Conservation (phyloP, 35 echinoderm and acorn worm species). For the Heliocidaris tuberculata region DNA sequence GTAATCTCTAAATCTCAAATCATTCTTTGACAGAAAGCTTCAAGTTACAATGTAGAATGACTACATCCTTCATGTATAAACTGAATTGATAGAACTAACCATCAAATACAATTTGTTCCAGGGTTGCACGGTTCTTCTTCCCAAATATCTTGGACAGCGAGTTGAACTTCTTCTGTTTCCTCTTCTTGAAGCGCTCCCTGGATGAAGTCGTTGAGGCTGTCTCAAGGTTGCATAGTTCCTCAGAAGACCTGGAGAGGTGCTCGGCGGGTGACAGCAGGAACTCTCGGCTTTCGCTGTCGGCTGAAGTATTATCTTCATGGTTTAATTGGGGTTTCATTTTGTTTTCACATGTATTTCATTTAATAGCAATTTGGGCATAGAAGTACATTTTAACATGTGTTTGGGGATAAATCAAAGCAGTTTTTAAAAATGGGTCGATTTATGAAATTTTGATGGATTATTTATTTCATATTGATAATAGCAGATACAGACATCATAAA, state of each 20-base stretch:
- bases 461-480: background rate
- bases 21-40: too few relatives aligned
- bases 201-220: slow-evolving; percentile 2
- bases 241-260: slow-evolving; percentile 71
- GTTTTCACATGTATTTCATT: background rate
- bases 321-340: background rate
- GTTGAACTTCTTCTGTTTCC: slow-evolving; percentile 78
- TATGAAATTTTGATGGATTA: background rate
- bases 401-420: background rate
- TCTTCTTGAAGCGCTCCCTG: slow-evolving; percentile 72
- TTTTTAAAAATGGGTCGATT: background rate
- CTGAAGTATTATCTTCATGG: slow-evolving; percentile 63
- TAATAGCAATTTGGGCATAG: background rate
- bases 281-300: slow-evolving; percentile 84
- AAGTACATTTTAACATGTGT: background rate
- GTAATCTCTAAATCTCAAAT: too few relatives aligned
- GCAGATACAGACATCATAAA: background rate
- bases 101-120: slow-evolving; percentile 97
- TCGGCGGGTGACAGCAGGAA: slow-evolving; percentile 70
- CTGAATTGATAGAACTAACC: slow-evolving; percentile 49
- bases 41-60: too few relatives aligned
- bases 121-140: slow-evolving; percentile 78
- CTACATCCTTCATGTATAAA: background rate
- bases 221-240: slow-evolving; percentile 65
- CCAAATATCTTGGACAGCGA: slow-evolving; percentile 96